phyloP scores from a whole-genome alignment of 2,113 vertebrate species.

The Ptilorrhoa leucosticta region DNA sequence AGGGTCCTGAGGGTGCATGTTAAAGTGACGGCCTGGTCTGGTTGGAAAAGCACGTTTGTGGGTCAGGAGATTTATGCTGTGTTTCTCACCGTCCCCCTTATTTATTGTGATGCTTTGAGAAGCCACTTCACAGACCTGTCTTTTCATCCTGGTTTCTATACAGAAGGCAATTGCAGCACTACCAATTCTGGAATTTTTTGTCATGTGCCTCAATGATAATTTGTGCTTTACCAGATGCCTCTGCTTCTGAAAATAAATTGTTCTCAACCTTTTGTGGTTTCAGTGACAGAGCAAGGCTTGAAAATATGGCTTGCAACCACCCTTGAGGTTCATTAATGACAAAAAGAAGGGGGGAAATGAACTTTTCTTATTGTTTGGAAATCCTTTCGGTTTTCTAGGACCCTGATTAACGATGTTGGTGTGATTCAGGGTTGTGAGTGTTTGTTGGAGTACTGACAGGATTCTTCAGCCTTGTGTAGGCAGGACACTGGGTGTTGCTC shows the following conservation, averaged over 20 bases:
- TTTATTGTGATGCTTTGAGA: background rate
- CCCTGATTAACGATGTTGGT: background rate
- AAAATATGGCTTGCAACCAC: background rate
- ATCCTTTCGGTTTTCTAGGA: background rate
- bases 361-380: background rate
- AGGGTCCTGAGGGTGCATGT: background rate
- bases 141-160: background rate
- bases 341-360: background rate
- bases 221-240: slow-evolving; percentile 6
- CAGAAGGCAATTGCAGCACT: background rate
- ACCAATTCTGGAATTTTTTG: background rate
- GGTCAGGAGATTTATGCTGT: background rate
- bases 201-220: background rate
- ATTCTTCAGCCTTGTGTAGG: background rate
- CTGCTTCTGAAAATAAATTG: background rate
- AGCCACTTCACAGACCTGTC: background rate
- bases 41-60: background rate
- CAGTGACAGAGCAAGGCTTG: background rate
- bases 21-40: background rate
- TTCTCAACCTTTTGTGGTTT: background rate
- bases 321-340: background rate
- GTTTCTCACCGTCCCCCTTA: background rate
- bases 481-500: background rate
- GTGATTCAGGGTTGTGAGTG: background rate
- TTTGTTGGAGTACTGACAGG: background rate